phyloP scores from a whole-genome alignment of 2,113 vertebrate species.

The Sphaerodactylus townsendi region DNA sequence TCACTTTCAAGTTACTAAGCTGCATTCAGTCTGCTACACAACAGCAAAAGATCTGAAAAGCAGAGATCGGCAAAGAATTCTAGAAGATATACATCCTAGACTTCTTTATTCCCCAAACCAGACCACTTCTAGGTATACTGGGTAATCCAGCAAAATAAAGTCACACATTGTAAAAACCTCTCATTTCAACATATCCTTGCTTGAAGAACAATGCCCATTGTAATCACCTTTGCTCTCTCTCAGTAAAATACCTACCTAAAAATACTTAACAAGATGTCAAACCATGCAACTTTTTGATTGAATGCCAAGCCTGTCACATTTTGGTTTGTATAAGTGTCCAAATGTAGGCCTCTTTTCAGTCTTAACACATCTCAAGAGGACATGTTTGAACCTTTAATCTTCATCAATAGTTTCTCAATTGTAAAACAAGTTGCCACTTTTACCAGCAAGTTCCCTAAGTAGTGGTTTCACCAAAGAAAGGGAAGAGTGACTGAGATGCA shows the following conservation, averaged over 20 bases:
- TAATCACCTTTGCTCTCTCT: background rate
- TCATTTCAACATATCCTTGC: background rate
- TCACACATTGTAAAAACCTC: background rate
- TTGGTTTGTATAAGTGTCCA: background rate
- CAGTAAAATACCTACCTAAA: background rate
- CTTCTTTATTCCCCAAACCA: background rate
- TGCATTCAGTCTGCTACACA: slow-evolving; percentile 52
- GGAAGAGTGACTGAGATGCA: too few species aligned
- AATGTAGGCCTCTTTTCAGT: background rate
- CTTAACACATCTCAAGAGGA: background rate
- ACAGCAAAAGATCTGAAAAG: slow-evolving; percentile 19
- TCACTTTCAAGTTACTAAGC: slow-evolving; percentile 55
- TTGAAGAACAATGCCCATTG: background rate
- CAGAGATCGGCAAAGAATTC: slow-evolving; percentile 21
- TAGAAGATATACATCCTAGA: background rate
- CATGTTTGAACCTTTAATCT: background rate
- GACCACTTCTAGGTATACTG: background rate
- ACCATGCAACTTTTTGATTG: slow-evolving; percentile 5
- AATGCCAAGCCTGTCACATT: slow-evolving; percentile 1
- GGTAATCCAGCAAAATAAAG: background rate
- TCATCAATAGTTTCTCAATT: too few species aligned
- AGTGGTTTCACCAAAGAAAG: too few species aligned
- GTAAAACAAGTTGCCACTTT: too few species aligned
- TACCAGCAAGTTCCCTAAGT: too few species aligned
- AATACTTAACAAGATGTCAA: background rate